These are phyloP conservation scores for Cosmorhoe ocellata DNA, from an alignment of 2,888 invertebrate species.

Conservation along the genomic window DNA sequence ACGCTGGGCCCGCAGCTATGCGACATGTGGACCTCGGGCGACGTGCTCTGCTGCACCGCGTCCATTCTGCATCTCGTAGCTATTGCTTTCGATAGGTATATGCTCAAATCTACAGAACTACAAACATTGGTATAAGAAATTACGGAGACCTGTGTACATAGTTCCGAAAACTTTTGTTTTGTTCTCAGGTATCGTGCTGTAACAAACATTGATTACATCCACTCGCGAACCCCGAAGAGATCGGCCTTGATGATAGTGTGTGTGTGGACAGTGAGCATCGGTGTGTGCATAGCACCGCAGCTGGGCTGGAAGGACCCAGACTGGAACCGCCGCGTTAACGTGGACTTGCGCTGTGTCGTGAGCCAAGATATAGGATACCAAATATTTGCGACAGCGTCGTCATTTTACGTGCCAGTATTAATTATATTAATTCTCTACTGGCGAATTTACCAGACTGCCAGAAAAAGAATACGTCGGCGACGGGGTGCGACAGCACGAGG, in stretches of 20 bases:
- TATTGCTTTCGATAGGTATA: slow-evolving; percentile 90
- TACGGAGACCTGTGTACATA: background rate
- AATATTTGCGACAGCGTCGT: slow-evolving; percentile 94
- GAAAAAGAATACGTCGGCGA: slow-evolving; percentile 90
- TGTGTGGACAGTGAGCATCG: slow-evolving; percentile 92
- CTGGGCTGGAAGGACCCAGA: slow-evolving; percentile 90
- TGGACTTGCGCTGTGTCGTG: slow-evolving; percentile 88
- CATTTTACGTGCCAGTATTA: slow-evolving; percentile 94
- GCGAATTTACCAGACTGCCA: slow-evolving; percentile 94
- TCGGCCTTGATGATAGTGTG: slow-evolving; percentile 91
- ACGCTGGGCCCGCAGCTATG: slow-evolving; percentile 93
- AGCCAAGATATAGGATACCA: slow-evolving; percentile 93
- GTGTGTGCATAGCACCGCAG: slow-evolving; percentile 93
- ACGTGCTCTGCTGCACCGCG: slow-evolving; percentile 95
- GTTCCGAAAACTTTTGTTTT: too few relatives aligned
- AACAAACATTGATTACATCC: slow-evolving; percentile 94
- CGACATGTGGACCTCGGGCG: slow-evolving; percentile 97
- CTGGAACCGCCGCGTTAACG: slow-evolving; percentile 80
- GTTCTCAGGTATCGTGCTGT: slow-evolving; percentile 92
- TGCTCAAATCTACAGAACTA: background rate
- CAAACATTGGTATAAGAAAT: too few relatives aligned
- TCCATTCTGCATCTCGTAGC: slow-evolving; percentile 91
- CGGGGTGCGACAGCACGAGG: slow-evolving; percentile 82
- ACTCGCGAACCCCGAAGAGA: slow-evolving; percentile 88
- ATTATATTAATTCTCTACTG: slow-evolving; percentile 95